Percentiles rank a stretch among this genome's conserved stretches.
These are phyloP conservation scores for Pseudopodoces humilis DNA, from an alignment of 2,113 vertebrate genomes.

Conservation along the genomic window DNA sequence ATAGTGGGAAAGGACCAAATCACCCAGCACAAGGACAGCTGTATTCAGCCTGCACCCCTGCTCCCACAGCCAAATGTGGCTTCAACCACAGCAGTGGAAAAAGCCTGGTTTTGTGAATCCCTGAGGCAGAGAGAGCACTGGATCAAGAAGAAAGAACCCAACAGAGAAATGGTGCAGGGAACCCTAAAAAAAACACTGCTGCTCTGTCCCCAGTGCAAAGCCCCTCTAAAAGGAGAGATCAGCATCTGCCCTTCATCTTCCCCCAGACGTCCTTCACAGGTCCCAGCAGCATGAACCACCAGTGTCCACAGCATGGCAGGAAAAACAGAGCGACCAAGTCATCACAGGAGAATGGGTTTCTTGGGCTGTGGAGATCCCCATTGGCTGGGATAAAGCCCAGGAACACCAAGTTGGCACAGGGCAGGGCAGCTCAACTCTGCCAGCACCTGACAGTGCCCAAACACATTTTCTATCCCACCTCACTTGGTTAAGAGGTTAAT, in stretches of 20 bases:
- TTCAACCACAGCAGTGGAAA: conserved; percentile 59
- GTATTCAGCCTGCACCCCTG: background rate
- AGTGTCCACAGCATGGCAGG: background rate
- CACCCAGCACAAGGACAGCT: background rate
- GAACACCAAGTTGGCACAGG: background rate
- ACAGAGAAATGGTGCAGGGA: background rate
- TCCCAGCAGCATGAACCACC: background rate
- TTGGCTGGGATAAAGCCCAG: background rate
- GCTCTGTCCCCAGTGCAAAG: background rate
- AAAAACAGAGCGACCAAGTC: background rate
- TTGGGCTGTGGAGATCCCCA: background rate
- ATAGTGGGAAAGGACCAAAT: background rate
- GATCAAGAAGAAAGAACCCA: background rate
- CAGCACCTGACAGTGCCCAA: background rate
- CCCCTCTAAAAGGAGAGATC: background rate
- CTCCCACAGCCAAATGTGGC: background rate
- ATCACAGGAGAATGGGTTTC: background rate
- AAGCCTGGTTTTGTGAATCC: conserved; percentile 13
- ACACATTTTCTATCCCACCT: background rate
- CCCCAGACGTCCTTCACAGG: background rate
- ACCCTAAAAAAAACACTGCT: background rate
- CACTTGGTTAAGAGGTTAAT: background rate
- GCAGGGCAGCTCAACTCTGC: background rate
- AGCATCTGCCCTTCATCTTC: background rate
- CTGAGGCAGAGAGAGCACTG: conserved; percentile 74